Conservation (phyloP, 2,888 invertebrate genomes). For the Drosophila suboccidentalis region DNA sequence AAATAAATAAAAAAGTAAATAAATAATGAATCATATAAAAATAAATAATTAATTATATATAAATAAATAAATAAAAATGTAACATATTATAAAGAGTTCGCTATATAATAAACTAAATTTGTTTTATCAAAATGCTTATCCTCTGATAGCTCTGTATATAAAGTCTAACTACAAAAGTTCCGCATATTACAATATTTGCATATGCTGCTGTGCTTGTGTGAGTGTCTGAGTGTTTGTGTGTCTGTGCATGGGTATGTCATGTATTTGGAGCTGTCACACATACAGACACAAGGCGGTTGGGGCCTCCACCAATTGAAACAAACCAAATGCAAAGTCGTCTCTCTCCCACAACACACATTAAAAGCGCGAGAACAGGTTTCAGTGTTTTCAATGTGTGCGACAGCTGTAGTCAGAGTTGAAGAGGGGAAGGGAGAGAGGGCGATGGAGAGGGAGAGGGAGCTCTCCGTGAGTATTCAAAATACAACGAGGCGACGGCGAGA, state of each 20-base stretch:
- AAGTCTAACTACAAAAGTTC: conserved; percentile 48
- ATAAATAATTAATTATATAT: background rate
- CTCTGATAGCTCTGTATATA: conserved; percentile 37
- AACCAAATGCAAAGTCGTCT: conserved; percentile 78
- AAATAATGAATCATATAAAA: background rate
- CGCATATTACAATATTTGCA: conserved; percentile 71
- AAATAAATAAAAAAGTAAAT: background rate
- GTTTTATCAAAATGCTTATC: conserved; percentile 39
- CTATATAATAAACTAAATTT: conserved; percentile 2
- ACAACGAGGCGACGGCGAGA: conserved; percentile 25
- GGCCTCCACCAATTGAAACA: conserved; percentile 78
- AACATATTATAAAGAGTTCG: background rate
- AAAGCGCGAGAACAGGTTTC: conserved; percentile 73
- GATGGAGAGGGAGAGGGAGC: conserved; percentile 11
- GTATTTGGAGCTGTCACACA: conserved; percentile 58
- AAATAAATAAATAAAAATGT: too few relatives aligned
- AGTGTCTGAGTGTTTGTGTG: conserved; percentile 5
- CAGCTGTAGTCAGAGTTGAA: conserved; percentile 25
- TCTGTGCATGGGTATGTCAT: conserved; percentile 39
- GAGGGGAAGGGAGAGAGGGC: conserved; percentile 20
- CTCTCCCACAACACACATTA: conserved; percentile 80
- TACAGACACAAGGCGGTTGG: conserved; percentile 36
- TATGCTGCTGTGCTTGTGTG: conserved; percentile 38
- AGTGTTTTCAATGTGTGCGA: conserved; percentile 39
- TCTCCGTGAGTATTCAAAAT: conserved; percentile 22